Conservation (phyloP, 2,888 invertebrate species). For the Eurois occulta region DNA sequence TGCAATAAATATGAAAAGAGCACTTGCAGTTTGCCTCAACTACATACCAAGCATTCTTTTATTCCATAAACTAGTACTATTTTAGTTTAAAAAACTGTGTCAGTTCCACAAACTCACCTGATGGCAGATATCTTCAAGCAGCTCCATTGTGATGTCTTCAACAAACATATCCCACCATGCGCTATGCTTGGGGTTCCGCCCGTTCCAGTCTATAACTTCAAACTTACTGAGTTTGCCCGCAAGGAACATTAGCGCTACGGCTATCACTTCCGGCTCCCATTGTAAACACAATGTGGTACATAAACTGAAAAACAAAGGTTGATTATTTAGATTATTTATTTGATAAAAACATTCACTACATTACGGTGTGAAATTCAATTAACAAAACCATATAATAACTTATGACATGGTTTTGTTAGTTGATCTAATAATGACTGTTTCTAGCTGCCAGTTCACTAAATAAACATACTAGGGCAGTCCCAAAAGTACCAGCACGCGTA, state of each 20-base stretch:
- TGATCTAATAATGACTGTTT: neutral
- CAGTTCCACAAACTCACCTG: slow-evolving; percentile 91
- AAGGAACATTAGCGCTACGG: slow-evolving; percentile 98
- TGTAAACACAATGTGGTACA: slow-evolving; percentile 99
- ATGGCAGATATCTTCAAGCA: slow-evolving; percentile 99
- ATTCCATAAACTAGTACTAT: neutral
- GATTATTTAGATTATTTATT: neutral
- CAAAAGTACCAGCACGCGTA: too few relatives aligned
- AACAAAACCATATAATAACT: neutral
- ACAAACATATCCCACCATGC: slow-evolving; percentile 99
- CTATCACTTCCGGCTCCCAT: slow-evolving; percentile 99
- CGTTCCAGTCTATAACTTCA: slow-evolving; percentile 98
- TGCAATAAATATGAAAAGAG: neutral
- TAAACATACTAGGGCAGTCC: neutral
- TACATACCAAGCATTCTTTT: neutral
- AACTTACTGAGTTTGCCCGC: slow-evolving; percentile 99
- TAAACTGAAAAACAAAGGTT: slow-evolving; percentile 88
- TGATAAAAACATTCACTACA: neutral
- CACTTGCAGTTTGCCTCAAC: neutral
- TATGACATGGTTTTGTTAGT: neutral
- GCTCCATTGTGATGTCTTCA: slow-evolving; percentile 97
- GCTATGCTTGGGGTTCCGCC: slow-evolving; percentile 93
- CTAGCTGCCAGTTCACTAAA: too few relatives aligned
- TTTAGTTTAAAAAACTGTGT: neutral
- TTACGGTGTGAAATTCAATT: neutral